Evolutionary conservation across 1,140 invertebrate genomes (phyloP).

Genomic region (Microvelia longipes): DNA sequence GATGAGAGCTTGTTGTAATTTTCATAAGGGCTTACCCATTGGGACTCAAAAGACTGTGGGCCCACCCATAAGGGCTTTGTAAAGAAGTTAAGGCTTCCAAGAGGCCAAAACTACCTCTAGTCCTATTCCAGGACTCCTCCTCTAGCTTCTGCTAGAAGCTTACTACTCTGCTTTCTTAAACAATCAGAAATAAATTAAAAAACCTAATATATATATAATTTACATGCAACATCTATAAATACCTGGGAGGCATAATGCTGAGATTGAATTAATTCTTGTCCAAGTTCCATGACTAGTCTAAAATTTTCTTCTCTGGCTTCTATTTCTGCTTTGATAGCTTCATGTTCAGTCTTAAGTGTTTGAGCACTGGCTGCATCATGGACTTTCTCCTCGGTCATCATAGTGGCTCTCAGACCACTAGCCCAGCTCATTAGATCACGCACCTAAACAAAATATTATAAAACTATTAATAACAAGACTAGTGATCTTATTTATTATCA

Average conservation of each 20-base stretch:
- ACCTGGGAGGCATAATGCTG: conserved; percentile 62
- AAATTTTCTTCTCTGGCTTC: conserved; percentile 84
- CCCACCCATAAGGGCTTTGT: too few species aligned
- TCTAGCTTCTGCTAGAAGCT: too few species aligned
- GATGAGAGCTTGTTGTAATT: too few species aligned
- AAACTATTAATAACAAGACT: background rate
- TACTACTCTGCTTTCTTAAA: too few species aligned
- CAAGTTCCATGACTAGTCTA: conserved; percentile 55
- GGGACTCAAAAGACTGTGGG: too few species aligned
- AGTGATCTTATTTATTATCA: background rate
- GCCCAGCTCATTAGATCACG: conserved; percentile 83
- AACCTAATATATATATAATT: too few species aligned
- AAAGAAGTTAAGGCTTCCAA: too few species aligned
- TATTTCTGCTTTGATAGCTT: conserved; percentile 83
- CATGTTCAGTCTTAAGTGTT: conserved; percentile 72
- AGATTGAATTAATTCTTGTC: conserved; percentile 66
- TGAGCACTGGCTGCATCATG: conserved; percentile 76
- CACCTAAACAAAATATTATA: conserved; percentile 36
- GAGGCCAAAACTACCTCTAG: too few species aligned
- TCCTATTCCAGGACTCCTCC: too few species aligned
- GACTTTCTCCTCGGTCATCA: conserved; percentile 67
- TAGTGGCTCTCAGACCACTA: conserved; percentile 55
- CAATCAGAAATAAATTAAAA: too few species aligned
- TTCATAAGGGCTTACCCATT: too few species aligned
- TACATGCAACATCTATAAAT: too few species aligned